These are phyloP conservation scores for Anseranas semipalmata DNA, from an alignment of 2,113 vertebrate species.

Conservation along the genomic window DNA sequence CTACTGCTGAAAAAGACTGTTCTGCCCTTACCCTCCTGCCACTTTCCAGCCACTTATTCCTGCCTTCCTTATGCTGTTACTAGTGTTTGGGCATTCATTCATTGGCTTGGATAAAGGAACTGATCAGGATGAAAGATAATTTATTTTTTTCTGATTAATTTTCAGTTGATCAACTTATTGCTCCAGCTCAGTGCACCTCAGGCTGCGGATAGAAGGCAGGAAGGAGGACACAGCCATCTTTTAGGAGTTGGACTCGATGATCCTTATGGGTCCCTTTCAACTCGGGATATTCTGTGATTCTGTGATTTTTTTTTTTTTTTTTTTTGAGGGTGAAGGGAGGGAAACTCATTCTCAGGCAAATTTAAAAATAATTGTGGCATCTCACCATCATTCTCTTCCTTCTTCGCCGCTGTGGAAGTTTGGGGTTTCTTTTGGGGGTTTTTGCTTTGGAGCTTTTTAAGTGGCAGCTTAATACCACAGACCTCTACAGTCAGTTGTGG, in stretches of 20 bases:
- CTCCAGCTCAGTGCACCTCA: background rate
- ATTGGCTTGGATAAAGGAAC: background rate
- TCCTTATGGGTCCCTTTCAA: too few relatives aligned
- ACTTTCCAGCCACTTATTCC: background rate
- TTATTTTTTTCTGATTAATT: background rate
- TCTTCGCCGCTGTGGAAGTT: background rate
- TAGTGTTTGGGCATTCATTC: background rate
- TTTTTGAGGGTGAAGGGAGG: fast-evolving
- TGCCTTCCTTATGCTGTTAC: background rate
- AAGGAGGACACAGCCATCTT: background rate
- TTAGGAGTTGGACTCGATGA: too few relatives aligned
- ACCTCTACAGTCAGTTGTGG: background rate
- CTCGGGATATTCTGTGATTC: too few relatives aligned
- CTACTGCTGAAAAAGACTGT: background rate
- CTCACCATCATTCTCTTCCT: background rate
- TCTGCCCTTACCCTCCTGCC: background rate
- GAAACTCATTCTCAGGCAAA: background rate
- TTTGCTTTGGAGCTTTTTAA: background rate
- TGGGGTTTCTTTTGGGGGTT: background rate
- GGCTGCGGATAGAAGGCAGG: background rate
- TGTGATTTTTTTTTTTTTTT: background rate
- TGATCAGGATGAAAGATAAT: background rate
- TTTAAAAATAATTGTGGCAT: background rate
- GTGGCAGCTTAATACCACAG: background rate
- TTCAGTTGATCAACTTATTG: background rate